These are phyloP conservation scores for Siniperca obscura DNA, from an alignment of 2,797 vertebrate genomes.

Conservation along the genomic window DNA sequence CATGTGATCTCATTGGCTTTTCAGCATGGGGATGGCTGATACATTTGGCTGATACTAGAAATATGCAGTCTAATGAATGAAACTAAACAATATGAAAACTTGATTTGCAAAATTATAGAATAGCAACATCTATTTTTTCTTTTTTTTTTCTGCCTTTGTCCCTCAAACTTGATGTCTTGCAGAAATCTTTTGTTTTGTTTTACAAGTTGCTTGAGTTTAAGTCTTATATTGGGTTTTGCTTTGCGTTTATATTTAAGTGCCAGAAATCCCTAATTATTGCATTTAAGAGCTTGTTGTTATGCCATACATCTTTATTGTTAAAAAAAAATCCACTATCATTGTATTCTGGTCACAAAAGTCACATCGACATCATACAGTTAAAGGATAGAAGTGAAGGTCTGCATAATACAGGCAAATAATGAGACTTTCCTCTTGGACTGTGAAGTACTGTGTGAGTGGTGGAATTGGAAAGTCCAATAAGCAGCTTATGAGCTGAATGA, in stretches of 20 bases:
- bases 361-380: not conserved
- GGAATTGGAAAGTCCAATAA: conserved; percentile 51
- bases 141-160: too few relatives aligned
- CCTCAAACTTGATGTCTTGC: not conserved
- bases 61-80: not conserved
- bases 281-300: not conserved
- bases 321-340: not conserved
- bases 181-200: too few relatives aligned
- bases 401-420: not conserved
- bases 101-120: not conserved
- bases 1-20: not conserved
- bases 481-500: conserved; percentile 58
- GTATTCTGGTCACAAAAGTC: not conserved
- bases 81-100: not conserved
- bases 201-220: not conserved
- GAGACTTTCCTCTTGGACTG: not conserved
- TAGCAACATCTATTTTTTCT: not conserved
- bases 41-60: not conserved
- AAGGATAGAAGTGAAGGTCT: conserved; percentile 8
- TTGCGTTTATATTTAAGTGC: not conserved
- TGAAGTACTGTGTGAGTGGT: conserved; percentile 24
- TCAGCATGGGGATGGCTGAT: not conserved
- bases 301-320: not conserved
- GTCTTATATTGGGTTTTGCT: not conserved
- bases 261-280: not conserved